These are phyloP conservation scores for Myotis vivesi DNA, from an alignment of 2,797 vertebrate genomes.

Conservation along the genomic window DNA sequence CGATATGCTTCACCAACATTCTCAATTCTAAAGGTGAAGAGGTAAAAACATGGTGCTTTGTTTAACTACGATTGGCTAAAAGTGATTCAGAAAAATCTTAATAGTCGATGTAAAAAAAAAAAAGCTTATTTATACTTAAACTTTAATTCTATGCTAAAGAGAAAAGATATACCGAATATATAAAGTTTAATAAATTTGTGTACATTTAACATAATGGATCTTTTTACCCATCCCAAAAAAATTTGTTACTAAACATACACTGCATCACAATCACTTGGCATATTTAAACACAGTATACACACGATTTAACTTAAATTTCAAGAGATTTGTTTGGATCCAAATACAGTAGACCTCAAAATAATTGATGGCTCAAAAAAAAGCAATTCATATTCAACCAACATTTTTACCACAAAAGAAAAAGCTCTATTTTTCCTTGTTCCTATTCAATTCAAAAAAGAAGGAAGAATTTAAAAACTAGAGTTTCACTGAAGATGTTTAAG, in stretches of 20 bases:
- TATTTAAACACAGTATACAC: not conserved
- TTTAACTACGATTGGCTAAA: conserved; percentile 25
- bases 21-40: conserved; percentile 32
- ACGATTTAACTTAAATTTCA: conserved; percentile 39
- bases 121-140: not conserved
- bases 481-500: not conserved
- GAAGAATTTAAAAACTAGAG: not conserved
- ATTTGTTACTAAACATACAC: not conserved
- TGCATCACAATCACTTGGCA: not conserved
- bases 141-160: not conserved
- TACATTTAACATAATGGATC: not conserved
- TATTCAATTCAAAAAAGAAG: not conserved
- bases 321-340: not conserved
- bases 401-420: conserved; percentile 49
- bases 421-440: not conserved
- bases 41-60: conserved; percentile 4
- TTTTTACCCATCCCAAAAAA: not conserved
- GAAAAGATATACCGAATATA: not conserved
- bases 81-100: conserved; percentile 33
- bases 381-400: conserved; percentile 9
- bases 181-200: not conserved
- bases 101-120: not conserved
- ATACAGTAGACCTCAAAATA: conserved; percentile 46
- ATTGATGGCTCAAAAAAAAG: not conserved
- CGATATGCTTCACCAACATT: not conserved